Base-by-base conservation (phyloP, 2,888 invertebrate species). In the Pristionchus mayeri region DNA sequence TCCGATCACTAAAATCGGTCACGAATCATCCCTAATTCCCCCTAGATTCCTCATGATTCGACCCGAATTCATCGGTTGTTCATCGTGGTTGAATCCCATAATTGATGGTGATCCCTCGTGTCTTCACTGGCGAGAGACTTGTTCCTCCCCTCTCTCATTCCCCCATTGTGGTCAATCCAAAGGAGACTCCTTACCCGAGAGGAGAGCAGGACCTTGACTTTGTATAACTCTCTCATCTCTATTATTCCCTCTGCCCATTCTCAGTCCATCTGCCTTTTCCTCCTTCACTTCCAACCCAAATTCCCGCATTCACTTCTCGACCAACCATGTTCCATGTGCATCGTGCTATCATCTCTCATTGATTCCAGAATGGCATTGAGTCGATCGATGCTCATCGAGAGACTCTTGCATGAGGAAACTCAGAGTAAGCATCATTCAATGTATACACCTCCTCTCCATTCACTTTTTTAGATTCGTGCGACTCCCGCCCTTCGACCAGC, bases 171-270 rank as follows among this genome's bases (percentile, higher is more conserved):
- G n/a, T 24, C 37, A 37, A n/a, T 37, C 37, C 21, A 21, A 54
- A 21, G 21, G 54, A 54, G 21, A 18, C 21, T 24, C 71, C 71
- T 71, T 71, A 71, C 40, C 40, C 71, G 76, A 27, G 50, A 76
- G 75, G 75, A 75, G 75, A 63, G 63, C 44, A 63, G 63, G 50
- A 78, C 76, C 76, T 78, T 78, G 50, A 50, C 76, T 50, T 78
- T 78, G 76, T 50, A 48, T 78, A 50, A 78, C 50, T 78, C 48
- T 30, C 50, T 78, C 76, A 78, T 50, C 50, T 50, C 50, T 78
- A 78, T 78, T 48, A 78, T 78, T 24, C n/a, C 44, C 44, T 67
- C 44, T 75, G 76, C 48, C 76, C 50, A 78, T 50, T 78, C 76
- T 50, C 48, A 71, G 63, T 71, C 71, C 40, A 71, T 16, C 71